phyloP scores from a whole-genome alignment of 2,797 vertebrate species.

The Lithobates sylvaticus region DNA sequence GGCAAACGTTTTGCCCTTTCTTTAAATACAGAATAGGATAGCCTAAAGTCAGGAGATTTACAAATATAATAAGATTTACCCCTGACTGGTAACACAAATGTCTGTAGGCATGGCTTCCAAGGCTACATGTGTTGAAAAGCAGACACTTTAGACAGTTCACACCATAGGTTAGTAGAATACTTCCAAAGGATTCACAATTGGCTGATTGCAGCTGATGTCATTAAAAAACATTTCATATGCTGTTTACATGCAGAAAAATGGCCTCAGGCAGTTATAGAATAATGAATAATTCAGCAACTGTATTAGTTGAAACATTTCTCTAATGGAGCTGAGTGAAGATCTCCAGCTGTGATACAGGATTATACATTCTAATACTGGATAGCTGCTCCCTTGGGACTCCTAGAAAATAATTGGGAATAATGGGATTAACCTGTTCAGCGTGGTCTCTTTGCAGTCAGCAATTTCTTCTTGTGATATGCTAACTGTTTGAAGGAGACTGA shows the following conservation, averaged over 20 bases:
- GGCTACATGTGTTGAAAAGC: conserved; percentile 69
- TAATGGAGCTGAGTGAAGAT: conserved; percentile 54
- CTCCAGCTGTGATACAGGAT: conserved; percentile 60
- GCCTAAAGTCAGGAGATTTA: conserved; percentile 18
- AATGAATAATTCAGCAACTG: conserved; percentile 48
- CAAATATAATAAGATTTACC: conserved; percentile 44
- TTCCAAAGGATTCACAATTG: conserved; percentile 18
- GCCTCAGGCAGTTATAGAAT: conserved; percentile 29
- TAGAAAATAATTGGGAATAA: conserved; percentile 56
- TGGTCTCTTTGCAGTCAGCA: conserved; percentile 10
- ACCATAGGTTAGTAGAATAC: conserved; percentile 9
- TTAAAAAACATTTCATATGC: conserved; percentile 30
- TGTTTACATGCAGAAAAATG: conserved; percentile 18
- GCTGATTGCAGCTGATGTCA: conserved; percentile 14
- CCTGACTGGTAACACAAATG: conserved; percentile 57
- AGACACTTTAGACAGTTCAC: conserved; percentile 45
- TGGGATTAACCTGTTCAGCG: conserved; percentile 53
- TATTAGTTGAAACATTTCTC: conserved; percentile 13
- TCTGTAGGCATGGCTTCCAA: conserved; percentile 71
- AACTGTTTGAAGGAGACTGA: neutral
- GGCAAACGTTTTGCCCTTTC: conserved; percentile 32
- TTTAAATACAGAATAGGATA: conserved; percentile 52
- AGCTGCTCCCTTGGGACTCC: conserved; percentile 41
- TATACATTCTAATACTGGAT: conserved; percentile 58
- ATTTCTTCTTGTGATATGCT: neutral